Percentiles rank a stretch among this genome's conserved stretches.
These are phyloP conservation scores for Melinaea marsaeus DNA, from an alignment of 2,888 invertebrate genomes.

Conservation along the genomic window DNA sequence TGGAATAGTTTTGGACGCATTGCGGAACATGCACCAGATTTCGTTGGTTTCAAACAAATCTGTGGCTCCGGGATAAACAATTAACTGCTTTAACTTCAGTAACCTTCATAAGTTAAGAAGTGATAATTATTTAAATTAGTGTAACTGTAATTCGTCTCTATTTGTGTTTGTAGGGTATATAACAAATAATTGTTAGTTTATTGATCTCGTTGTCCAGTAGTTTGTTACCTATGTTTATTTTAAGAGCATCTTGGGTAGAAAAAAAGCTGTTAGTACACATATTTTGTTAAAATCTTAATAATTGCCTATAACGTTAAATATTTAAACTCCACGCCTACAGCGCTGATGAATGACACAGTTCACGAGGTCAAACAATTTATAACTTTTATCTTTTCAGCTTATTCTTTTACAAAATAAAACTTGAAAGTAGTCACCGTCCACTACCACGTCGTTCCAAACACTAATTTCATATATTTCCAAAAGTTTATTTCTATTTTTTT, in stretches of 20 bases:
- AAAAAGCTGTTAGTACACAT: too few species aligned
- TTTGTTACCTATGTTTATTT: too few species aligned
- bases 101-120: neutral
- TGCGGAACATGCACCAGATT: conserved; percentile 31
- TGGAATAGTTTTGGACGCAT: conserved; percentile 29
- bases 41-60: conserved; percentile 14
- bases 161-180: neutral
- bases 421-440: too few species aligned
- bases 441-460: too few species aligned
- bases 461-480: too few species aligned
- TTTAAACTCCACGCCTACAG: neutral
- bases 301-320: neutral
- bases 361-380: conserved; percentile 7
- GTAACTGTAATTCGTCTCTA: neutral
- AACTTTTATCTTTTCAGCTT: conserved; percentile 8
- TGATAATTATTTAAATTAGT: neutral
- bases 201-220: too few species aligned
- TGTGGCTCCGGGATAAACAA: conserved; percentile 9
- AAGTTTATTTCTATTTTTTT: too few species aligned
- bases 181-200: neutral
- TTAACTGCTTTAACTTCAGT: conserved; percentile 13
- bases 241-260: too few species aligned
- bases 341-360: conserved; percentile 5
- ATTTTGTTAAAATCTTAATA: too few species aligned
- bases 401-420: too few species aligned